Conservation (phyloP, 2,888 invertebrate species). For the Ochlodes sylvanus region DNA sequence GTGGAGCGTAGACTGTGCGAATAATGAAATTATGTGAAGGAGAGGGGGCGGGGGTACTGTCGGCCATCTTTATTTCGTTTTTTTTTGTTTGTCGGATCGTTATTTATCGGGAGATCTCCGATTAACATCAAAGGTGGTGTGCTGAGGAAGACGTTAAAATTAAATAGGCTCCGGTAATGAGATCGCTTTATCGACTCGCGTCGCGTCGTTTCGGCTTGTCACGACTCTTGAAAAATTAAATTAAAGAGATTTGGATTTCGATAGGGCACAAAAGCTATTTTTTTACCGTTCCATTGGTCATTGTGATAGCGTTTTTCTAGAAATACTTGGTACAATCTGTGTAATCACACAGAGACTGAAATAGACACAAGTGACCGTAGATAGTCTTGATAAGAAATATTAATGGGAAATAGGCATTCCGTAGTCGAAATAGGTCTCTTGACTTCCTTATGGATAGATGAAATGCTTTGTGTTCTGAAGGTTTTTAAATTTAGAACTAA, state of each 20-base stretch:
- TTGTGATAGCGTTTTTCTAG: background rate
- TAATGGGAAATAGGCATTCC: too few relatives aligned
- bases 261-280: slow-evolving; percentile 16
- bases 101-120: slow-evolving; percentile 74
- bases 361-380: too few relatives aligned
- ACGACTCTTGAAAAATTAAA: slow-evolving; percentile 28
- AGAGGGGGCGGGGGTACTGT: slow-evolving; percentile 41
- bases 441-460: too few relatives aligned
- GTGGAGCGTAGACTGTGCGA: slow-evolving; percentile 57
- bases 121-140: slow-evolving; percentile 73
- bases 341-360: too few relatives aligned
- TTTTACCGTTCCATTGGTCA: background rate
- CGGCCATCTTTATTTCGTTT: slow-evolving; percentile 52
- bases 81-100: slow-evolving; percentile 74
- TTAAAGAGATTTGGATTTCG: slow-evolving; percentile 21
- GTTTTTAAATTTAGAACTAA: too few relatives aligned
- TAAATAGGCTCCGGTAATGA: slow-evolving; percentile 53
- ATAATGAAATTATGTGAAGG: slow-evolving; percentile 70
- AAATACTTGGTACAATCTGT: too few relatives aligned
- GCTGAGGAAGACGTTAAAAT: slow-evolving; percentile 63
- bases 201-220: background rate
- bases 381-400: too few relatives aligned
- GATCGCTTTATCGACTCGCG: slow-evolving; percentile 38
- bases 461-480: too few relatives aligned
- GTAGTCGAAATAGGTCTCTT: too few relatives aligned